phyloP scores from a whole-genome alignment of 2,797 vertebrate species.

The Thalassophryne amazonica region DNA sequence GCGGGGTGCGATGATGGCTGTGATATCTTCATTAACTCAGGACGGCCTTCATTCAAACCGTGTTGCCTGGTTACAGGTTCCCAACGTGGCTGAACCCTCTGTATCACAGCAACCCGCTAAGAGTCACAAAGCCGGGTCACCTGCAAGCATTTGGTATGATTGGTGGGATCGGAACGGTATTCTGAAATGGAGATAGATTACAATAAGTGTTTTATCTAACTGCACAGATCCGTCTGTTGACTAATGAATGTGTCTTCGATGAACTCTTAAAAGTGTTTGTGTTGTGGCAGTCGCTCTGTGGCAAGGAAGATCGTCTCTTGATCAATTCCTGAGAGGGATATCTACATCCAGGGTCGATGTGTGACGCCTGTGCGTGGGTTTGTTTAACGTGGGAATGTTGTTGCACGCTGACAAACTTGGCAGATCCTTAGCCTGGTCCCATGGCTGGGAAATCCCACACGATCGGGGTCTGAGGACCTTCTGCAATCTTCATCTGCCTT shows the following conservation, averaged over 20 bases:
- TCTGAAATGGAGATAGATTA: conserved; percentile 41
- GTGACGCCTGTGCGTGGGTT: no score
- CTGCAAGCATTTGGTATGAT: conserved; percentile 26
- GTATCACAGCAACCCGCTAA: conserved; percentile 37
- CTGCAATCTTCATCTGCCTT: no score
- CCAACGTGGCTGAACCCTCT: conserved; percentile 51
- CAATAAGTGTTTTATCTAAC: conserved; percentile 44
- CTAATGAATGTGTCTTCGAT: conserved; percentile 17
- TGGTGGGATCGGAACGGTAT: conserved; percentile 26
- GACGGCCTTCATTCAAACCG: conserved; percentile 27
- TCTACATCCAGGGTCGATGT: no score
- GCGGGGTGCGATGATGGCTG: conserved; percentile 13
- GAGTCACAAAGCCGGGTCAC: conserved; percentile 30
- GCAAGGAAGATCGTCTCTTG: no score
- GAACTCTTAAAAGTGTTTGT: conserved; percentile 19
- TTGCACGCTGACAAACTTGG: no score
- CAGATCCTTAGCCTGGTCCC: no score
- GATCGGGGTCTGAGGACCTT: no score
- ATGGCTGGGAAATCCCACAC: no score
- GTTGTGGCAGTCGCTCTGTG: no score
- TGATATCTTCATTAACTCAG: conserved; percentile 32
- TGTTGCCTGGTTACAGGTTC: conserved; percentile 64
- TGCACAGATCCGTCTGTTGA: conserved; percentile 32
- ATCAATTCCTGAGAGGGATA: no score
- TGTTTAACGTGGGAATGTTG: no score